Conservation (phyloP, 2,113 vertebrate genomes). For the Mus musculus region GRCm39 chr17:45232501-45233000, state of each 20-base stretch:
- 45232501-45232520: too few relatives aligned
- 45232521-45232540: too few relatives aligned
- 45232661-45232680: too few relatives aligned
- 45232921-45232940: background rate
- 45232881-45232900: background rate
- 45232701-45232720: background rate
- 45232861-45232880: background rate
- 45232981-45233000: background rate
- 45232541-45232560: too few relatives aligned
- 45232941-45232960: conserved; percentile 10
- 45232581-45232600: too few relatives aligned
- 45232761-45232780: background rate
- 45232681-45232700: too few relatives aligned
- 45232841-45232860: background rate
- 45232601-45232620: too few relatives aligned
- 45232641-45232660: too few relatives aligned
- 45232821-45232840: background rate
- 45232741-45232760: background rate
- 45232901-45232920: background rate
- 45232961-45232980: conserved; percentile 1
- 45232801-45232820: background rate
- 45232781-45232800: background rate
- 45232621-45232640: too few relatives aligned
- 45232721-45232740: background rate
- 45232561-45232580: too few relatives aligned